A percentile compares a stretch with the other conserved stretches of the same genome.
Evolutionary conservation across 2,797 vertebrate genomes (phyloP).

Genomic region (Sphenopsis melanotis): DNA sequence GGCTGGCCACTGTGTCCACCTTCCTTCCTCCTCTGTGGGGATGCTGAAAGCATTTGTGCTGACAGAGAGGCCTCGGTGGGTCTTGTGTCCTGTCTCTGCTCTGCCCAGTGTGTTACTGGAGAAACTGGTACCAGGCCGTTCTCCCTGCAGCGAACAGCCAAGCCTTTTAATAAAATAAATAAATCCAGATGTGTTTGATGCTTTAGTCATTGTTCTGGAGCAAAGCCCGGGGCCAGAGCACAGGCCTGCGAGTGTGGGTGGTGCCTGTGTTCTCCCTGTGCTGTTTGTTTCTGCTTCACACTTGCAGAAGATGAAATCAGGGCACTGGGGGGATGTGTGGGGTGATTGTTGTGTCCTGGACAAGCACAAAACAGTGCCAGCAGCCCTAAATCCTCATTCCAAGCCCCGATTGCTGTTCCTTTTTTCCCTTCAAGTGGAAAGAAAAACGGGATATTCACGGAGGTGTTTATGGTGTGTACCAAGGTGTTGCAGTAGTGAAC

Average conservation of each 20-base stretch:
- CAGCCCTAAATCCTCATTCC: background rate
- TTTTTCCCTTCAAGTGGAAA: too few relatives aligned
- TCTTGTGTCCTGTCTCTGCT: background rate
- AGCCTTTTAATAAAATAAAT: conserved; percentile 40
- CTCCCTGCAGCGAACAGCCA: background rate
- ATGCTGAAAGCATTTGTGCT: background rate
- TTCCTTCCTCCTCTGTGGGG: background rate
- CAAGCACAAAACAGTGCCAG: too few relatives aligned
- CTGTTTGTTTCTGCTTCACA: background rate
- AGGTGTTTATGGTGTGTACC: too few relatives aligned
- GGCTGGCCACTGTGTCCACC: background rate
- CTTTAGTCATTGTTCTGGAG: background rate
- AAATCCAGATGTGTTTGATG: background rate
- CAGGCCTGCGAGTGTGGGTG: background rate
- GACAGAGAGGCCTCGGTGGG: background rate
- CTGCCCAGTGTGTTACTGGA: conserved; percentile 9
- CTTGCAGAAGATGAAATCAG: background rate
- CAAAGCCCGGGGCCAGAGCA: background rate
- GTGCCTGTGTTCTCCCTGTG: background rate
- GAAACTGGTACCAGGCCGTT: background rate
- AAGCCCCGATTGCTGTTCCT: background rate
- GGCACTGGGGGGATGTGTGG: background rate
- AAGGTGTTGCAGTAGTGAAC: background rate
- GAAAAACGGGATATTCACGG: accelerated
- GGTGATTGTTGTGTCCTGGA: too few relatives aligned